phyloP scores from a whole-genome alignment of 2,888 invertebrate genomes.

The Acanthosepion pharaonis region DNA sequence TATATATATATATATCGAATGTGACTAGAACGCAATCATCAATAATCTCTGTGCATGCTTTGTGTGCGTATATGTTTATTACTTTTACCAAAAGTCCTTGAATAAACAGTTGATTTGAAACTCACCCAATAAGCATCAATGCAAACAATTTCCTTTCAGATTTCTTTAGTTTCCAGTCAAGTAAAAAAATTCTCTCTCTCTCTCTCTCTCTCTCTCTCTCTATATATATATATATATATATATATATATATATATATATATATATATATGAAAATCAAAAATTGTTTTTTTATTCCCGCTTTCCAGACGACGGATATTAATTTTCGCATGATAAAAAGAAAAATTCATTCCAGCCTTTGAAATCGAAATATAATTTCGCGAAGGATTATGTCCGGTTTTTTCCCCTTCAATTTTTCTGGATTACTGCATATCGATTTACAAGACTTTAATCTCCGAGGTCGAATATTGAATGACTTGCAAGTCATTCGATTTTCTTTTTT shows the following conservation, averaged over 20 bases:
- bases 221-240: no score
- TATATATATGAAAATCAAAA: not conserved
- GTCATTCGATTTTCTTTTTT: not conserved
- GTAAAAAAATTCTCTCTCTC: not conserved
- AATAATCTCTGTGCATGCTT: no score
- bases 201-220: no score
- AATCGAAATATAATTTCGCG: not conserved
- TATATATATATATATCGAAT: no score
- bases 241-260: no score
- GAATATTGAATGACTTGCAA: not conserved
- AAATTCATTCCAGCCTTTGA: not conserved
- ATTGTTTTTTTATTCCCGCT: not conserved
- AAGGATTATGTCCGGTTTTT: not conserved
- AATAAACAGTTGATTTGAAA: not conserved
- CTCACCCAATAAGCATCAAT: not conserved
- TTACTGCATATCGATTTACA: not conserved
- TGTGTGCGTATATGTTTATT: not conserved
- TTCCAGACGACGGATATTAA: slow-evolving; percentile 33
- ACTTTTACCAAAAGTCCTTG: not conserved
- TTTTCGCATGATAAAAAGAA: not conserved
- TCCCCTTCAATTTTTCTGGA: not conserved
- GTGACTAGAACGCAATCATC: no score
- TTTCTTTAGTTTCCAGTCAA: not conserved
- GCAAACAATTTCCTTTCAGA: not conserved
- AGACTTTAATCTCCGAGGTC: not conserved